Conservation (phyloP, 2,888 invertebrate genomes). For the Pristionchus maxplancki region DNA sequence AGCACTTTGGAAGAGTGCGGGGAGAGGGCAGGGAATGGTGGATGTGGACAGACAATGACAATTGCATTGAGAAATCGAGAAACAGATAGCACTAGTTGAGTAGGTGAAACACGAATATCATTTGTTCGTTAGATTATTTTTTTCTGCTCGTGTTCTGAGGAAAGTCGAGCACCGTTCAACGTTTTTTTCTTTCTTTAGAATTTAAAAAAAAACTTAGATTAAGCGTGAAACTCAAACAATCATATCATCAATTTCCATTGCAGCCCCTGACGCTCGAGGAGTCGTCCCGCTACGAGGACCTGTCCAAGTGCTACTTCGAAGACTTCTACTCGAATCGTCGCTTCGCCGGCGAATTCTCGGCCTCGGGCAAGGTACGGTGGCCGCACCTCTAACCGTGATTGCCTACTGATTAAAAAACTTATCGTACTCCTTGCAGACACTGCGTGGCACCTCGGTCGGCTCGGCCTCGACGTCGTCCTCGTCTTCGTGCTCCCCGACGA, state of each 20-base stretch:
- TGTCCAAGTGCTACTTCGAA: constrained; percentile 69
- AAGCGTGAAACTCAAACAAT: no score
- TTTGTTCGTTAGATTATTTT: no score
- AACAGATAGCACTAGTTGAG: neutral
- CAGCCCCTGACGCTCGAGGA: constrained; percentile 70
- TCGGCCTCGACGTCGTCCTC: neutral
- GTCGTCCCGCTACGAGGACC: constrained; percentile 65
- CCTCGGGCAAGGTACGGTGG: constrained; percentile 23
- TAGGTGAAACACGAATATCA: neutral
- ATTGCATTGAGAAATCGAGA: neutral
- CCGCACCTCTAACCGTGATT: neutral
- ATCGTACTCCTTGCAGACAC: neutral
- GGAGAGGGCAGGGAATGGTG: neutral
- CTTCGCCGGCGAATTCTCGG: constrained; percentile 33
- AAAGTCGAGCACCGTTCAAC: no score
- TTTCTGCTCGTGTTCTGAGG: no score
- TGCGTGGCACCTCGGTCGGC: neutral
- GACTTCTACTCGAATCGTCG: constrained; percentile 65
- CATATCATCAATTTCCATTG: constrained; percentile 53
- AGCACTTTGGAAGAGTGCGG: constrained; percentile 4
- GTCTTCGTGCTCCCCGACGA: neutral
- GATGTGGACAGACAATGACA: neutral
- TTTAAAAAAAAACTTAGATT: no score
- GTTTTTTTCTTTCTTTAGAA: no score
- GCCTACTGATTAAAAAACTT: neutral